Percentiles rank a stretch among this genome's conserved stretches.
These are phyloP conservation scores for Coilia nasus DNA, from an alignment of 2,797 vertebrate species.

Conservation along the genomic window DNA sequence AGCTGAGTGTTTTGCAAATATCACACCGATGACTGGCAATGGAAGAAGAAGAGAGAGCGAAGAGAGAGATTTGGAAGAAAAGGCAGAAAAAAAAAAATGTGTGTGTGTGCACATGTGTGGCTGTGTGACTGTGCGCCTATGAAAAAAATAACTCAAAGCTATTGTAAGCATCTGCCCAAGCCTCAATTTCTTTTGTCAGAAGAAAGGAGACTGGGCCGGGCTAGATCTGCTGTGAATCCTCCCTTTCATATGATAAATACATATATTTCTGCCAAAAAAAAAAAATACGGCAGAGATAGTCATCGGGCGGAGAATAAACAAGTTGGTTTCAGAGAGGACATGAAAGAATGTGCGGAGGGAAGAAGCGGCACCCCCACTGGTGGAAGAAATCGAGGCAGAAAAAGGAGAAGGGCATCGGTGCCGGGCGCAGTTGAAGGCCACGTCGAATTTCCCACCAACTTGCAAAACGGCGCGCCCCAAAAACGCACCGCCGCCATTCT, in stretches of 20 bases:
- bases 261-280: constrained; percentile 28
- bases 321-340: constrained; percentile 72
- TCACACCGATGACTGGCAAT: constrained; percentile 74
- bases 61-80: constrained; percentile 54
- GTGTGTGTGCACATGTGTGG: neutral
- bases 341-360: constrained; percentile 69
- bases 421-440: constrained; percentile 40
- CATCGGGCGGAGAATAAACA: constrained; percentile 75
- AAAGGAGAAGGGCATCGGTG: constrained; percentile 74
- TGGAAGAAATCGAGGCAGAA: constrained; percentile 63
- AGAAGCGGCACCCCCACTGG: constrained; percentile 65
- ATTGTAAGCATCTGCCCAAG: constrained; percentile 76
- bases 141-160: constrained; percentile 68
- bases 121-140: neutral
- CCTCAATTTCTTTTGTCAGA: constrained; percentile 61
- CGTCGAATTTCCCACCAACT: constrained; percentile 67
- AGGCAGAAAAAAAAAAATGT: neutral
- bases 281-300: constrained; percentile 66
- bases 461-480: constrained; percentile 39
- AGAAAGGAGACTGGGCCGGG: constrained; percentile 67
- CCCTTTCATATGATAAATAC: constrained; percentile 67
- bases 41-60: constrained; percentile 40
- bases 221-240: constrained; percentile 76
- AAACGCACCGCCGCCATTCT: constrained; percentile 57
- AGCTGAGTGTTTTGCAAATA: constrained; percentile 77